Evolutionary conservation across 2,888 invertebrate species (phyloP), one percentile per base, ranked within the genome.

Genomic region (Taphrorychus bicolor): DNA sequence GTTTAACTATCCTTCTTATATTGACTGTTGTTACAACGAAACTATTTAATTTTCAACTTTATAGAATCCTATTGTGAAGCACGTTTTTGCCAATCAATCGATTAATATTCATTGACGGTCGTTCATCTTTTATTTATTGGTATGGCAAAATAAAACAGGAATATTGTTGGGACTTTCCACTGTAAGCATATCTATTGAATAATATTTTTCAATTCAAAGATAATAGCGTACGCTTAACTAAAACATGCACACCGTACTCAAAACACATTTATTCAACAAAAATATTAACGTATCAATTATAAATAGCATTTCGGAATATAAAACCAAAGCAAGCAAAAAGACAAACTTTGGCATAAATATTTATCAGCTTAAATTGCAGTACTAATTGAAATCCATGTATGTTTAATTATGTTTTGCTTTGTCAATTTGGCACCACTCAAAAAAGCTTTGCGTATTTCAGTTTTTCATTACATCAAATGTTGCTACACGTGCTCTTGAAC

Each of bases 231-330:
- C 14, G 52, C 11, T 22, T 52, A 52, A 52, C 52, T 52, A 52
- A 52, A 52, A 52, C 19, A 52, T 19, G 19, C 52, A 52, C 5
- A 21, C 19, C 52, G 7, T 52, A 21, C 19, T 21, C 52, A 52
- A 22, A 52, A 52, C 52, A 19, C 52, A 52, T 52, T 52, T 52
- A 52, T 52, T 52, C 52, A 52, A 22, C 22, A 52, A 52, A 52
- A 52, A 52, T 52, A 52, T 52, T 52, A 52, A 21, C 52, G 52
- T 54, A 54, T 54, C 40, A 54, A 54, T 54, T 54, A 54, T 54
- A 54, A 54, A 54, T 32, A 54, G 23, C 54, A 32, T 32, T 32
- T 18, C 14, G 32, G 32, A 21, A 32, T 17, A 54, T 54, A 32
- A 54, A 54, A 54, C 24, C 54, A 54, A 54, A 54, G 11, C 32